Evolutionary conservation across 2,113 vertebrate genomes (phyloP), one percentile per base, ranked within the genome.

Genomic region (Macquaria ambigua): DNA sequence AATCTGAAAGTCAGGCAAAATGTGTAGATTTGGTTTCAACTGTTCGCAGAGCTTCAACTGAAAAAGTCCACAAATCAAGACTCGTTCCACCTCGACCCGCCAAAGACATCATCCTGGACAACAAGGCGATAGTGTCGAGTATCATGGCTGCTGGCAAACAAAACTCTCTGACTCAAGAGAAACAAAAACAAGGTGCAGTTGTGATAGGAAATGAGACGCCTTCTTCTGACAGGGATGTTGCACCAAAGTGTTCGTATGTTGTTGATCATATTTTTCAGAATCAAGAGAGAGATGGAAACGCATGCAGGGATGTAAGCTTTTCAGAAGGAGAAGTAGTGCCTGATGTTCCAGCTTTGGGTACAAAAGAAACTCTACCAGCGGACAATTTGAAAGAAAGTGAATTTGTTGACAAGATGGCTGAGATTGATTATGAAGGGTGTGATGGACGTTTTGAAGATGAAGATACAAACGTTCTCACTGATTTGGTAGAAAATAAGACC

Each of bases 21-120:
- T 21, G 0, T 34, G 21, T 12, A 1, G 1, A 63, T 6, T 59
- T 28, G 8, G 16, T 68, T 62, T 59, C 25, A 6, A 12, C 63
- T 37, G 37, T 71, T 84, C 0, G 11, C 18, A 79, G n/a, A 61
- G 4, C 23, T 28, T 71, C 58, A 9, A 12, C 21, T 12, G 28
- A 25, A 20, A 73, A 79, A 28, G 10, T 79, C 53, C 28, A 41
- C 11, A 74, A 41, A 69, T 55, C 86, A 2, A 70, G 77, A 61
- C 68, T 20, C 0, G 39, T 77, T 69, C 25, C 76, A 20, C 75
- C 68, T 23, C 72, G 21, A 79, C 43, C 79, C 3, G 52, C 20
- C 4, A 69, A 55, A 34, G 87, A 79, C 37, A 41, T 76, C 4
- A 67, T 79, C 68, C 70, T 62, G 31, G 39, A 73, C 8, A 63